These are phyloP conservation scores for Drymonia ruficornis DNA, from an alignment of 2,888 invertebrate genomes.

Conservation along the genomic window DNA sequence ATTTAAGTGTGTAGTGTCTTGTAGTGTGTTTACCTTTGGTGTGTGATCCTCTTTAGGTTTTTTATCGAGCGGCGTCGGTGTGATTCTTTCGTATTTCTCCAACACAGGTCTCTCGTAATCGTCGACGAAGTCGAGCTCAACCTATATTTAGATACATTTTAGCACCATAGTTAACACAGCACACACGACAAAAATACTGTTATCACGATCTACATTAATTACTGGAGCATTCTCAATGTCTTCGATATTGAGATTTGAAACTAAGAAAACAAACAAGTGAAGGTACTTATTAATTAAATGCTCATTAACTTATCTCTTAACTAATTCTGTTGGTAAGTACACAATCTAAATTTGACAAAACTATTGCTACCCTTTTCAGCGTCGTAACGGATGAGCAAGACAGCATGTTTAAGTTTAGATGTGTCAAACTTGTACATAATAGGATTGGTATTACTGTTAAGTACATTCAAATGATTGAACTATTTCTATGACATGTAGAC, in stretches of 20 bases:
- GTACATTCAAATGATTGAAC: background rate
- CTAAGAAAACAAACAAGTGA: constrained; percentile 15
- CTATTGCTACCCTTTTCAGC: no score
- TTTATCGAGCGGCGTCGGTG: constrained; percentile 82
- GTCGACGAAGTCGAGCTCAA: constrained; percentile 82
- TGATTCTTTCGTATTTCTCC: constrained; percentile 88
- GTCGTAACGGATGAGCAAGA: no score
- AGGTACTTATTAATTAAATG: constrained; percentile 9
- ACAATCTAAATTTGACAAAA: no score
- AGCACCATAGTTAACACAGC: constrained; percentile 68
- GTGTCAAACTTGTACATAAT: background rate
- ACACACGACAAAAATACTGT: constrained; percentile 50
- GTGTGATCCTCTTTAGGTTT: constrained; percentile 77
- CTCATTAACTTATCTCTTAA: background rate
- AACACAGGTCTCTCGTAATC: constrained; percentile 92
- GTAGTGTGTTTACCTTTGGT: constrained; percentile 73
- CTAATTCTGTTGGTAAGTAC: no score
- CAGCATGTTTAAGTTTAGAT: no score
- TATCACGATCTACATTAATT: constrained; percentile 33
- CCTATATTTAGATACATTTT: constrained; percentile 75
- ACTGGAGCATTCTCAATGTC: constrained; percentile 12
- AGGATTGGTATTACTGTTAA: background rate
- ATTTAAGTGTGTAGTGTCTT: constrained; percentile 12
- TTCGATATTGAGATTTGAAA: constrained; percentile 7
- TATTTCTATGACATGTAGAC: background rate